Evolutionary conservation across 1,140 invertebrate species (phyloP), one percentile per base, ranked within the genome.

Genomic region (Drosophila tristis): DNA sequence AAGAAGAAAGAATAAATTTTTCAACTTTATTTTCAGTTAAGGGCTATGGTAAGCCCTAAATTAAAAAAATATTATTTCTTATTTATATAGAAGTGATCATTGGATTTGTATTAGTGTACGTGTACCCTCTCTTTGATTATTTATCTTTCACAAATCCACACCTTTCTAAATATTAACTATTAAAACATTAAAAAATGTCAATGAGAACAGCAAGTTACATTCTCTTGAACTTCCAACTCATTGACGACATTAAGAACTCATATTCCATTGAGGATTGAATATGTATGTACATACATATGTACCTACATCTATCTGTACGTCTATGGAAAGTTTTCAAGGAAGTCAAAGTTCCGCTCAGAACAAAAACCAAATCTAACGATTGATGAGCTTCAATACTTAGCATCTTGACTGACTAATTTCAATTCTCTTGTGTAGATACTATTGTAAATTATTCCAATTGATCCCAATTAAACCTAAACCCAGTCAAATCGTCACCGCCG

Each of bases 391-490:
- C 16, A n/a, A 35, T 51, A 50, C 16, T 39, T 11, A 55, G 9
- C 26, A 23, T 67, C 60, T 75, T 79, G 74, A 51, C 64, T 66
- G 74, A 74, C 71, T 74, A 43, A 74, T 86, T 86, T 86, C 55
- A 43, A 87, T 71, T 82, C 75, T 87, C 79, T 84, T 89, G 64
- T 82, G 75, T 87, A 89, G 84, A 74, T 76, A 59, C 25, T 70
- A 82, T 84, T 86, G 81, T 87, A 87, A 78, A 86, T 75, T 78
- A 78, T 81, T 74, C 62, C 56, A 75, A 78, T 82, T 82, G 65
- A 89, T 81, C 59, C 66, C 62, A 71, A 75, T 23, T 62, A n/a
- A 49, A 64, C 35, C 26, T n/a, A 31, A 43, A 42, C 60, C 31
- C 47, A 39, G 31, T 23, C 25, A 47, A 13, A 39, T 0, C 35